Base-by-base conservation (phyloP, 2,888 invertebrate species). In the Epinotia nisella region DNA sequence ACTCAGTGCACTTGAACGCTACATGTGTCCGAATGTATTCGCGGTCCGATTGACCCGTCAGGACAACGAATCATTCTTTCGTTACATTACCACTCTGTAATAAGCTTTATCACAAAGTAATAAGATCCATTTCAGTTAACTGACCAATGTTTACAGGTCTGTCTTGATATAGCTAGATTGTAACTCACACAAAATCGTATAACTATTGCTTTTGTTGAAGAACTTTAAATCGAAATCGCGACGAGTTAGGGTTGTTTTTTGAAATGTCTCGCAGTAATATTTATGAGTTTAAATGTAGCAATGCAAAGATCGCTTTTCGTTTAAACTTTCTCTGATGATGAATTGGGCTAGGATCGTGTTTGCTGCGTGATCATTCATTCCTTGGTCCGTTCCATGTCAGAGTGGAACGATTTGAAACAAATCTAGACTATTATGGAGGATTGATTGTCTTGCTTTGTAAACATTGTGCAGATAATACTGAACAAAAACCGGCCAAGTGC, bases 241-340 rank as follows among this genome's bases (percentile, higher is more conserved):
- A 24, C 2, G n/a, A 17, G 0, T 24, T 49, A 62, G 7, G 7
- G 11, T 17, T 49, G n/a, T 10, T 29, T 62, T 51, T 49, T n/a
- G 49, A 17, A 49, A 29, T 49, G 15, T 21, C 10, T 4, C 11
- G n/a, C 5, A n/a, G 11, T 13, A n/a, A 5, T 29, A 5, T 29
- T 11, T 2, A 62, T 51, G n/a, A 29, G 49, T n/a, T 62, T 5
- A n/a, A n/a, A 19, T 62, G 49, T 10, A 41, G 19, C 19, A 53
- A 9, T 35, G 53, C 7, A 53, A 9, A 13, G n/a, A 58, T 55
- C 11, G 17, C 55, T 45, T 55, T 69, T 55, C 65, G 58, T 59
- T 62, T 45, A 61, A 39, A 70, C 70, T 71, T 65, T 71, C 60
- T 35, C 53, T 66, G 17, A 60, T 72, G 72, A 72, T 72, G 61